Base-by-base conservation (phyloP, 2,888 invertebrate species). In the Ichneumon xanthorius region DNA sequence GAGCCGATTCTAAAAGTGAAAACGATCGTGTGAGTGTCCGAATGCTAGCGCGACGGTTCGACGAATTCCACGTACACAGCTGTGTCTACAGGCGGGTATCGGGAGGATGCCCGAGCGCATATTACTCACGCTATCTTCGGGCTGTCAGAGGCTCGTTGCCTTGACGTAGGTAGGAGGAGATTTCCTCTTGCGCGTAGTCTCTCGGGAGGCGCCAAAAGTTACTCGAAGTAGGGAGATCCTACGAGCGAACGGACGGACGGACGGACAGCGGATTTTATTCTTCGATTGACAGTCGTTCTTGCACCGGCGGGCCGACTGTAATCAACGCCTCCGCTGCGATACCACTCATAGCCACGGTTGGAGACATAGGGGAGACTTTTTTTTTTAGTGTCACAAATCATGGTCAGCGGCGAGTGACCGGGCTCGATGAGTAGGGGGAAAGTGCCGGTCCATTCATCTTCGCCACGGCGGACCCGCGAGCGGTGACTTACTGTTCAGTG, bases 251-350 rank as follows among this genome's bases (percentile, higher is more conserved):
- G 80, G 87, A 76, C 72, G 75, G 82, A 80, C 73, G 78, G 85
- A 82, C 78, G 45, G 80, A 87, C n/a, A 63, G 68, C 80, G 86
- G 88, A 86, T 88, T 63, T 53, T 50, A 70, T 63, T 75, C 75
- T 82, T 61, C 71, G 82, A 88, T 89, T 48, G 89, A 90, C 92
- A 92, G 92, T 92, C 90, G 89, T 86, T 88, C 88, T 76, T 85
- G 85, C 76, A 87, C 89, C 89, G 87, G 89, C 90, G 88, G 80
- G 85, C 79, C 79, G 88, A 87, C 87, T 86, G 72, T 78, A 68
- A 80, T 86, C 72, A 71, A 71, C 85, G 78, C 53, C 33, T 33
- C 19, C 48, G 22, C 33, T 4, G 45, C 16, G 22, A n/a, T 26
- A 22, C 63, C 19, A 14, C 63, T 63, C 48, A 6, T 63, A 30